Evolutionary conservation across 2,888 invertebrate species (phyloP).

Genomic region (Steinernema carpocapsae): DNA sequence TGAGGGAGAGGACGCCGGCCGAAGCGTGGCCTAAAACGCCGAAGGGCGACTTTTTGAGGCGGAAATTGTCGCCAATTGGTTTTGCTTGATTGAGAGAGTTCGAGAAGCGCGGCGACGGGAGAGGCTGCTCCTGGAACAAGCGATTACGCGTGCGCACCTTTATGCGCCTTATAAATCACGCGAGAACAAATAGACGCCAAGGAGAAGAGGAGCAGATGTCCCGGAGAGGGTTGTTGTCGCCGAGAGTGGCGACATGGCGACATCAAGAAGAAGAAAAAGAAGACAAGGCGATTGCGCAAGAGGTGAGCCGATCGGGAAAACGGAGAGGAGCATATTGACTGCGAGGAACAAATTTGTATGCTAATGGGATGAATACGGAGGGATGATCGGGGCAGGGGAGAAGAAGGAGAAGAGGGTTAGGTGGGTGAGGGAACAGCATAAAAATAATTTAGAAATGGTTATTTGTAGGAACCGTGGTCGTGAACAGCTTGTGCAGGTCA

Average conservation of each 20-base stretch:
- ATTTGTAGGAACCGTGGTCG: too few species aligned
- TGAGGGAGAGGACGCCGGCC: not conserved
- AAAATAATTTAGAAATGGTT: too few species aligned
- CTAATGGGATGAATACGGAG: conserved; percentile 1
- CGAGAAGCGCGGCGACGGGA: conserved; percentile 11
- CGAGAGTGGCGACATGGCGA: conserved; percentile 1
- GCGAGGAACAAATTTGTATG: conserved; percentile 29
- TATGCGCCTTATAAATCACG: conserved; percentile 26
- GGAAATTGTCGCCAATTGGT: conserved; percentile 35
- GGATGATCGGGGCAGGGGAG: not conserved
- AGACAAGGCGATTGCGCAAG: conserved; percentile 30
- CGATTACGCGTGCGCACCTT: conserved; percentile 27
- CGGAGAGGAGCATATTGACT: conserved; percentile 21
- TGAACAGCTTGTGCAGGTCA: too few species aligned
- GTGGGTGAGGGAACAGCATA: not conserved
- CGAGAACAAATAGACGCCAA: conserved; percentile 32
- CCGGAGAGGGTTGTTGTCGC: conserved; percentile 21
- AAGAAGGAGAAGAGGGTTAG: not conserved
- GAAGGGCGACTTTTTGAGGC: conserved; percentile 21
- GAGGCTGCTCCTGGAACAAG: not conserved
- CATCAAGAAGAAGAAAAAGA: not conserved
- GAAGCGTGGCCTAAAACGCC: too few species aligned
- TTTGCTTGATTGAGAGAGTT: conserved; percentile 31
- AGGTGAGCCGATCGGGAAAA: conserved; percentile 10
- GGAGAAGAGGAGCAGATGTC: conserved; percentile 1